Conservation (phyloP, 2,888 invertebrate genomes). For the Germaria angustata region DNA sequence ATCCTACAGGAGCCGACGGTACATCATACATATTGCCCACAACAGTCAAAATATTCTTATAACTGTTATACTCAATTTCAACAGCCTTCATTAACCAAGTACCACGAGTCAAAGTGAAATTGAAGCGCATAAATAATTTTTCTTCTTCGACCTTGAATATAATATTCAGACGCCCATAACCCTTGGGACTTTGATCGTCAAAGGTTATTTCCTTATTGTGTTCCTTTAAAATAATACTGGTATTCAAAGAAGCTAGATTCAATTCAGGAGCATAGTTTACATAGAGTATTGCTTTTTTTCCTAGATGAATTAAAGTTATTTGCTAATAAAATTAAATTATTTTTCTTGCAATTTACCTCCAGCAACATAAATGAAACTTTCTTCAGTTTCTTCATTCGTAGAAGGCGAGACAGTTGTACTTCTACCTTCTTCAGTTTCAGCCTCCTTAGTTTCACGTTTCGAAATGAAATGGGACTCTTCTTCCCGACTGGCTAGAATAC, state of each 20-base stretch:
- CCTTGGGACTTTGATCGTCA: conserved; percentile 74
- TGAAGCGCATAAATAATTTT: conserved; percentile 82
- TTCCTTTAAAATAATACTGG: conserved; percentile 72
- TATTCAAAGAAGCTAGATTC: conserved; percentile 70
- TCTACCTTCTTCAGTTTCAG: conserved; percentile 65
- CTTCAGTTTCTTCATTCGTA: conserved; percentile 77
- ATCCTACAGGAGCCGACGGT: conserved; percentile 82
- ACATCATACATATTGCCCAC: conserved; percentile 74
- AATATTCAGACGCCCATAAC: conserved; percentile 75
- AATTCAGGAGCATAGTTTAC: conserved; percentile 82
- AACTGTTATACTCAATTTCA: conserved; percentile 81
- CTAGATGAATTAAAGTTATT: conserved; percentile 36
- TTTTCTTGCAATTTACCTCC: conserved; percentile 77
- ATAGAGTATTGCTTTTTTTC: conserved; percentile 81
- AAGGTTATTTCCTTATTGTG: conserved; percentile 75
- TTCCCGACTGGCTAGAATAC: conserved; percentile 81
- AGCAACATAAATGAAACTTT: conserved; percentile 82
- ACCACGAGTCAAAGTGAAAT: conserved; percentile 81
- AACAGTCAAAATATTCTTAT: conserved; percentile 70
- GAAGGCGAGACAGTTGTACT: conserved; percentile 74
- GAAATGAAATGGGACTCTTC: conserved; percentile 76
- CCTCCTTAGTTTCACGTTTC: conserved; percentile 74
- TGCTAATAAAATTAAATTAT: not conserved
- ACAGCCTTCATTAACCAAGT: conserved; percentile 83
- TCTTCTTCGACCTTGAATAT: conserved; percentile 73